Evolutionary conservation across 30 jellyfish, hydroid and myxozoan genomes (phyloP), one percentile per base, ranked within the genome.

Genomic region (Euphysa ruthae): DNA sequence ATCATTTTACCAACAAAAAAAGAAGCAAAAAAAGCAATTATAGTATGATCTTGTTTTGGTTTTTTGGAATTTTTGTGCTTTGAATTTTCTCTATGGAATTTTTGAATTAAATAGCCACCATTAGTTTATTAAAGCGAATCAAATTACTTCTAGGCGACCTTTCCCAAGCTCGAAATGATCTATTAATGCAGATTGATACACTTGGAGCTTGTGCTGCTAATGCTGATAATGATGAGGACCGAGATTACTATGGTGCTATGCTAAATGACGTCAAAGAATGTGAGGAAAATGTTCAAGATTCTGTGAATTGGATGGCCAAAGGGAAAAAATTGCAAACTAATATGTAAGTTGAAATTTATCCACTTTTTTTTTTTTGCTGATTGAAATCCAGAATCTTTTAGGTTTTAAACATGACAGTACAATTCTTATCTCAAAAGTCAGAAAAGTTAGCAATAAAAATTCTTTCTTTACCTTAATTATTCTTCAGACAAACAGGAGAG

Each of bases 261-360:
- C 5, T 22, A 30, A 68, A 58, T 1, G 89, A 82, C 57, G 19
- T 72, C n/a, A 58, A 6, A 10, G 7, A 4, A 24, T 71, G 82
- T 63, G 13, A 71, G 1, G 22, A 52, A 18, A 55, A 27, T 35
- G 28, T 82, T 6, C 3, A 20, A 43, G 27, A 50, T 32, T 43
- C 29, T 35, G 12, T 26, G 21, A 31, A 27, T 26, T 82, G 90
- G 89, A 38, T 23, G 6, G 60, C 6, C 55, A 63, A 74, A 38
- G 94, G 94, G 18, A 71, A 82, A 35, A 82, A 82, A 20, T 35
- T 23, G 15, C 56, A 76, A 0, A 30, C 61, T 50, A 82, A 82
- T 58, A 82, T 72, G 94, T 82, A 73, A 33, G 93, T 77, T 33
- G 18, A 5, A n/a, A n/a, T n/a, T n/a, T n/a, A n/a, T n/a, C n/a